A percentile compares a stretch with the other conserved stretches of the same genome.
These are phyloP conservation scores for Heliopora coerulea DNA, from an alignment of 92 coral and sea anemone species.

Conservation along the genomic window DNA sequence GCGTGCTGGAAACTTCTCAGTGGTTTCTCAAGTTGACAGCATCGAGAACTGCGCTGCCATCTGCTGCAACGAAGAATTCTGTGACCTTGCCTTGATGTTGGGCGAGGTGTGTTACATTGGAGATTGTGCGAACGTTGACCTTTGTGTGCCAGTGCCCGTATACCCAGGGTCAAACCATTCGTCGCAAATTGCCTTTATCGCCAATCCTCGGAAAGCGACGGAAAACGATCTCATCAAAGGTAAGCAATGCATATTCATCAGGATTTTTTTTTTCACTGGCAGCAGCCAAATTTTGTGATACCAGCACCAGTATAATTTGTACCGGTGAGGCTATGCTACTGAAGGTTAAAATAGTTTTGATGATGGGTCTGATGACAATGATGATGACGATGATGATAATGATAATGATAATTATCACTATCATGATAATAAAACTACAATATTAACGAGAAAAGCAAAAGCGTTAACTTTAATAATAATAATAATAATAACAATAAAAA, in stretches of 20 bases:
- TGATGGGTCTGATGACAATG: no score
- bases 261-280: no score
- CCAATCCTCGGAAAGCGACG: constrained; percentile 56
- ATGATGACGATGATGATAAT: no score
- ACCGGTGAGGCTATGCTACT: no score
- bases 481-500: no score
- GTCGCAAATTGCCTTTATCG: constrained; percentile 93
- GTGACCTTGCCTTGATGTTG: constrained; percentile 87
- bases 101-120: constrained; percentile 98
- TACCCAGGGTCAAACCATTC: constrained; percentile 52
- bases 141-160: constrained; percentile 85
- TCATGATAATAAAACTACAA: no score
- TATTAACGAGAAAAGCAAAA: no score
- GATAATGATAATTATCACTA: no score
- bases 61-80: constrained; percentile 90
- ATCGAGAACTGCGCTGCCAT: constrained; percentile 99
- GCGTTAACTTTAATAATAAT: no score
- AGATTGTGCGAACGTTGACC: constrained; percentile 89
- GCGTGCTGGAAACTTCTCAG: constrained; percentile 95
- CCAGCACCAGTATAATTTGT: no score
- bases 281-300: no score
- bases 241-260: not conserved
- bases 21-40: constrained; percentile 93
- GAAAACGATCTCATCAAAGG: constrained; percentile 51
- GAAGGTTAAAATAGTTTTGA: no score